Percentiles rank a stretch among this genome's conserved stretches.
phyloP scores from a whole-genome alignment of 2,888 invertebrate species.

The Drosophila atripex region DNA sequence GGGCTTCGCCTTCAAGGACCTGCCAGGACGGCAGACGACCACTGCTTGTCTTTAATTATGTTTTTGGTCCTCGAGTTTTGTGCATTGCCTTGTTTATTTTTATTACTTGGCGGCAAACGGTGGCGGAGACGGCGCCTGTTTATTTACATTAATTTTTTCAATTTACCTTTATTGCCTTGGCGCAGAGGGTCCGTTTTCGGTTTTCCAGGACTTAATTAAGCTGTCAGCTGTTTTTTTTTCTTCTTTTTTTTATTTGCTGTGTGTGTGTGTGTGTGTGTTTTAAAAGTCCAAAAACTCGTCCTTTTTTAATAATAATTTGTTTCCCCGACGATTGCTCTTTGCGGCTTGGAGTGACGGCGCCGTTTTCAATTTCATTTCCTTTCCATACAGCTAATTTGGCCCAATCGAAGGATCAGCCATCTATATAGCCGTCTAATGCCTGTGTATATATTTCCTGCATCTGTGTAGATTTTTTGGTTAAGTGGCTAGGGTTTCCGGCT shows the following conservation, averaged over 20 bases:
- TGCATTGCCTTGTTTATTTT: constrained; percentile 77
- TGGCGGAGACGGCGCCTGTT: constrained; percentile 45
- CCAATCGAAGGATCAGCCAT: neutral
- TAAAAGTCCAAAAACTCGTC: neutral
- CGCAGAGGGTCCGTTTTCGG: constrained; percentile 15
- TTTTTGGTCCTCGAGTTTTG: constrained; percentile 63
- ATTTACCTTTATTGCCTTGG: constrained; percentile 72
- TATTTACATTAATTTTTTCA: constrained; percentile 75
- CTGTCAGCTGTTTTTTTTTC: constrained; percentile 19
- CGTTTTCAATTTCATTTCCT: constrained; percentile 60
- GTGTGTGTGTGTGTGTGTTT: neutral
- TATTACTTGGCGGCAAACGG: constrained; percentile 58
- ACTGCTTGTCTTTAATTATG: constrained; percentile 74
- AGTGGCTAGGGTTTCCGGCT: constrained; percentile 50
- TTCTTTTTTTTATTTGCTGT: neutral
- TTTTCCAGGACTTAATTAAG: constrained; percentile 46
- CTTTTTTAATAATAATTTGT: constrained; percentile 35
- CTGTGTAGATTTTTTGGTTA: constrained; percentile 44
- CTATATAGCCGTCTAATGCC: neutral
- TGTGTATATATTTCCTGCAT: neutral
- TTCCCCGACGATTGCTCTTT: neutral
- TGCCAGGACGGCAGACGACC: neutral
- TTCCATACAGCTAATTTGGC: constrained; percentile 63
- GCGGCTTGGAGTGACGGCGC: constrained; percentile 32
- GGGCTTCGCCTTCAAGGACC: neutral